These are phyloP conservation scores for Neoascia interrupta DNA, from an alignment of 2,888 invertebrate species.

Conservation along the genomic window DNA sequence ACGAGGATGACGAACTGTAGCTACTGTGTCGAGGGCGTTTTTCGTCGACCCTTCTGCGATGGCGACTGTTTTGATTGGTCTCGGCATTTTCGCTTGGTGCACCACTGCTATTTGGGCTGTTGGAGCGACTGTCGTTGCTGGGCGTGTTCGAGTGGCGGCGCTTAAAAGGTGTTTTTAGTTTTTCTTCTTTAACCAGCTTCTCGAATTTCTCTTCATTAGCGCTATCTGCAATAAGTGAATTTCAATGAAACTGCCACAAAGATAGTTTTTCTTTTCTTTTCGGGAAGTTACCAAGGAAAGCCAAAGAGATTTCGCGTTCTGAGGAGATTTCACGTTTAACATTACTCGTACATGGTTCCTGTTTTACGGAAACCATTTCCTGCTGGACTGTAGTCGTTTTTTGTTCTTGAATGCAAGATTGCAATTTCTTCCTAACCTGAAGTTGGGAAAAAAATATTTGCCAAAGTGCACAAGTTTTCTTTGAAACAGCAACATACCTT, in stretches of 20 bases:
- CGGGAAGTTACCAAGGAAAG: constrained; percentile 67
- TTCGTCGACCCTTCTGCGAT: constrained; percentile 72
- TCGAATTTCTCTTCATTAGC: constrained; percentile 79
- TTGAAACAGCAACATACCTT: constrained; percentile 20
- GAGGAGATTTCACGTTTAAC: constrained; percentile 66
- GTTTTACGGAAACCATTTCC: background rate
- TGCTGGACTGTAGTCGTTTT: background rate
- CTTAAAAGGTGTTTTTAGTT: constrained; percentile 79
- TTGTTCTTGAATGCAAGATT: constrained; percentile 13
- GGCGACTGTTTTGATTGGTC: constrained; percentile 18
- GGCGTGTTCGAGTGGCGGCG: constrained; percentile 77
- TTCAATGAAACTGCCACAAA: background rate
- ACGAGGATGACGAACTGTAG: constrained; percentile 74
- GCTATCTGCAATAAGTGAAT: constrained; percentile 73
- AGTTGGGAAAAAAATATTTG: background rate
- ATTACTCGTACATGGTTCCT: constrained; percentile 4
- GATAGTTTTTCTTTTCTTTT: background rate
- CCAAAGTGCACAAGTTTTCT: background rate
- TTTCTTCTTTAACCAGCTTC: constrained; percentile 77
- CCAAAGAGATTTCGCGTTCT: constrained; percentile 74
- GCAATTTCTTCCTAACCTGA: background rate
- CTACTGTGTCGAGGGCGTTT: constrained; percentile 76
- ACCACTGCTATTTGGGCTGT: constrained; percentile 74
- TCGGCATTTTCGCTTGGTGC: constrained; percentile 61
- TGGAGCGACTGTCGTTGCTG: constrained; percentile 75